phyloP scores from a whole-genome alignment of 2,113 vertebrate genomes.

The Triplophysa dalaica region DNA sequence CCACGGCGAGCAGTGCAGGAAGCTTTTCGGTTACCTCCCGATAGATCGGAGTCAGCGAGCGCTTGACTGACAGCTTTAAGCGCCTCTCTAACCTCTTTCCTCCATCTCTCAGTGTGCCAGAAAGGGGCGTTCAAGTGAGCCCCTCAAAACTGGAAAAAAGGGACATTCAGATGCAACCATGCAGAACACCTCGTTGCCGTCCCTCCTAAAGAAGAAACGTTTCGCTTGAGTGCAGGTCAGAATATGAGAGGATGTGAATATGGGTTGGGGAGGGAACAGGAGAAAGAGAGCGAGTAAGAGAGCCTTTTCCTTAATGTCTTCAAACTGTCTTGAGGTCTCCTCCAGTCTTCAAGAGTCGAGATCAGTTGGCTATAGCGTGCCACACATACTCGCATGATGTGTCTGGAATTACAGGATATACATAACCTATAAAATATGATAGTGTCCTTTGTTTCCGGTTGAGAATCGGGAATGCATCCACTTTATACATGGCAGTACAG shows the following conservation, averaged over 20 bases:
- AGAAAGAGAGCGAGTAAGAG: slow-evolving; percentile 20
- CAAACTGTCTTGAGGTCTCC: slow-evolving; percentile 38
- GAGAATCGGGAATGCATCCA: slow-evolving; percentile 9
- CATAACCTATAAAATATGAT: neutral
- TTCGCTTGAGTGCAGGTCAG: slow-evolving; percentile 68
- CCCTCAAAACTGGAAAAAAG: slow-evolving; percentile 68
- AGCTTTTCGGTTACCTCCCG: slow-evolving; percentile 25
- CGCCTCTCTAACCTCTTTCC: slow-evolving; percentile 72
- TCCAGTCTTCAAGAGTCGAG: neutral
- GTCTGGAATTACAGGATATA: too few species aligned
- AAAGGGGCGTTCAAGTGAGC: slow-evolving; percentile 75
- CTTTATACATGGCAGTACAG: slow-evolving; percentile 18
- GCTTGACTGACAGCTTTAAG: slow-evolving; percentile 70
- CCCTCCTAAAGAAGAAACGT: slow-evolving; percentile 64
- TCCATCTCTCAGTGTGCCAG: slow-evolving; percentile 64
- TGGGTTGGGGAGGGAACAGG: neutral
- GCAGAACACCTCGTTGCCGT: slow-evolving; percentile 69
- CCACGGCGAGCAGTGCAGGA: neutral
- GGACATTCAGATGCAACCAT: slow-evolving; percentile 69
- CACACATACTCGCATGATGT: neutral
- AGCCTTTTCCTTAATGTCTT: slow-evolving; percentile 45
- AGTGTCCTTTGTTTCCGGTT: neutral
- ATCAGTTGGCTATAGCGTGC: neutral
- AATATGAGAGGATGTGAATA: slow-evolving; percentile 46
- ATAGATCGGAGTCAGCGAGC: slow-evolving; percentile 29